These are phyloP conservation scores for Macrophya annulata DNA, from an alignment of 2,888 invertebrate genomes.

Conservation along the genomic window DNA sequence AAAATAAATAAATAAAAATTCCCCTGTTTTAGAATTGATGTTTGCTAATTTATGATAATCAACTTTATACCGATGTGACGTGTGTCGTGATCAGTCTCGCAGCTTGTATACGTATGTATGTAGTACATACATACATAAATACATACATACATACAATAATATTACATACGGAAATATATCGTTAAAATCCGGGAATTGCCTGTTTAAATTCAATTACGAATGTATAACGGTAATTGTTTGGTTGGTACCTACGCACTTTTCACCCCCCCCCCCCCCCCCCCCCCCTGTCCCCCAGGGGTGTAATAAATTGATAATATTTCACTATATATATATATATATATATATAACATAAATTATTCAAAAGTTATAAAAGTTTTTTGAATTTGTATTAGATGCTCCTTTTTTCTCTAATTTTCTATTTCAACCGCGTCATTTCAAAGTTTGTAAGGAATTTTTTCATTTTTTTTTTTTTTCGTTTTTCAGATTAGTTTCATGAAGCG, in stretches of 20 bases:
- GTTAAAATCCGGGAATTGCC: neutral
- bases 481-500: neutral
- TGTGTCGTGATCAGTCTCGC: neutral
- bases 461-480: too few species aligned
- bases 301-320: too few species aligned
- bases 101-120: neutral
- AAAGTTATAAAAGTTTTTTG: neutral
- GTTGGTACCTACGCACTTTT: neutral
- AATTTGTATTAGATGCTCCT: neutral
- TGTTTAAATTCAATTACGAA: constrained; percentile 31
- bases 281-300: neutral
- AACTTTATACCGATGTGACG: neutral
- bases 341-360: neutral
- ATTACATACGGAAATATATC: neutral
- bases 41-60: constrained; percentile 33
- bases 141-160: neutral
- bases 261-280: neutral
- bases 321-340: neutral
- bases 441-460: neutral
- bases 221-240: neutral
- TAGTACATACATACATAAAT: neutral
- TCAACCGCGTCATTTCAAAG: neutral
- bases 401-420: neutral
- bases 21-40: neutral
- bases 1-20: neutral